Percentiles rank a stretch among this genome's conserved stretches.
Evolutionary conservation across 2,113 vertebrate genomes (phyloP).

Genomic region (Fregata magnificens): DNA sequence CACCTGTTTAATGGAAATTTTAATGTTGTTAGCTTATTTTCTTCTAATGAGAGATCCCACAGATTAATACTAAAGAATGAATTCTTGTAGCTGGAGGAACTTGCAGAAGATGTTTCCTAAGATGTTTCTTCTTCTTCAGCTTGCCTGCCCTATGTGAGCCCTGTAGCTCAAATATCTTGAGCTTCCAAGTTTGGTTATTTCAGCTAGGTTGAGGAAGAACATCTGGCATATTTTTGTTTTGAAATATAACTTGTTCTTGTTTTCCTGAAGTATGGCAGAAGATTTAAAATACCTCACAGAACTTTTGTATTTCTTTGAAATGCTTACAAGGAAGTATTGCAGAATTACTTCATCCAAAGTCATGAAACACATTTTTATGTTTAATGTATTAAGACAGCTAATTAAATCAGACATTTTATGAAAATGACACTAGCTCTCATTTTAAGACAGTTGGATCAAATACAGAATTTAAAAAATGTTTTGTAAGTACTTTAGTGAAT

Average conservation of each 20-base stretch:
- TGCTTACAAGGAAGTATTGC: background rate
- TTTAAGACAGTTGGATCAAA: background rate
- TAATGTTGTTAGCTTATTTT: background rate
- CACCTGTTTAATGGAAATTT: background rate
- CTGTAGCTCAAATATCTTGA: background rate
- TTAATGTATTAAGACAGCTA: background rate
- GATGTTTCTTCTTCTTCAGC: background rate
- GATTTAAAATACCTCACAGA: background rate
- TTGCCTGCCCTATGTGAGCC: background rate
- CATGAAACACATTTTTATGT: background rate
- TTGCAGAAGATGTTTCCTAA: background rate
- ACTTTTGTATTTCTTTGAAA: background rate
- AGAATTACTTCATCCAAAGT: background rate
- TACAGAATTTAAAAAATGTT: background rate
- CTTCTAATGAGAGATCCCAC: background rate
- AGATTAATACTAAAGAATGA: background rate
- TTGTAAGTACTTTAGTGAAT: background rate
- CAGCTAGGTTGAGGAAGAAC: background rate
- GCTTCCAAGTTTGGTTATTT: background rate
- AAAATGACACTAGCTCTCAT: background rate
- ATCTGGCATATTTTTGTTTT: background rate
- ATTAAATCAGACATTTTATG: background rate
- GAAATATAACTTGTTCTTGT: background rate
- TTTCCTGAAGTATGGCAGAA: background rate
- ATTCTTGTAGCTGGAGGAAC: background rate